Evolutionary conservation across 2,888 invertebrate species (phyloP).

Genomic region (Zonitis immaculata): DNA sequence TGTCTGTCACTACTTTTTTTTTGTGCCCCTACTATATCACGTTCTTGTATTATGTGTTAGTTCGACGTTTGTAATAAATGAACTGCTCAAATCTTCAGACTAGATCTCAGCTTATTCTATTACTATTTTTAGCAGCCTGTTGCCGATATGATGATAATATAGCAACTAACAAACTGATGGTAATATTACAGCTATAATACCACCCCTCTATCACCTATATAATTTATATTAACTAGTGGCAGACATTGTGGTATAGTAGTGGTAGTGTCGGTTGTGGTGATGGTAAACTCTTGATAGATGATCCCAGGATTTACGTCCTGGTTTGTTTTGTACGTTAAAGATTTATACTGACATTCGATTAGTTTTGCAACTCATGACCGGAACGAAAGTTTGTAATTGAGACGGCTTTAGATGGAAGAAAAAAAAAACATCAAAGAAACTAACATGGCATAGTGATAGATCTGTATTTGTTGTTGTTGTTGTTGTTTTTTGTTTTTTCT

Average conservation of each 20-base stretch:
- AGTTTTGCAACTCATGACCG: constrained; percentile 27
- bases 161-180: too few relatives aligned
- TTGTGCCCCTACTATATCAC: too few relatives aligned
- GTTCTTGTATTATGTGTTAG: too few relatives aligned
- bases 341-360: constrained; percentile 33
- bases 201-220: too few relatives aligned
- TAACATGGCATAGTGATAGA: constrained; percentile 24
- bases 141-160: constrained; percentile 7
- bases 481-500: constrained; percentile 3
- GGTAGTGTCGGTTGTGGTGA: constrained; percentile 8
- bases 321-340: constrained; percentile 17
- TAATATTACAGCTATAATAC: too few relatives aligned
- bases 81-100: constrained; percentile 3
- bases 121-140: constrained; percentile 12
- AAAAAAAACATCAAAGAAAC: background rate
- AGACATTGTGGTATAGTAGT: too few relatives aligned
- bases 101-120: constrained; percentile 4
- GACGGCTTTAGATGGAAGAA: constrained; percentile 15
- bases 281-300: constrained; percentile 6
- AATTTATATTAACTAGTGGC: background rate
- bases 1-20: too few relatives aligned
- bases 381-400: constrained; percentile 32
- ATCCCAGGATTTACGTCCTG: constrained; percentile 1
- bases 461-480: constrained; percentile 12
- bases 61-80: constrained; percentile 3